These are phyloP conservation scores for Petrolisthes manimaculis DNA, from an alignment of 2,888 invertebrate genomes.

Conservation along the genomic window DNA sequence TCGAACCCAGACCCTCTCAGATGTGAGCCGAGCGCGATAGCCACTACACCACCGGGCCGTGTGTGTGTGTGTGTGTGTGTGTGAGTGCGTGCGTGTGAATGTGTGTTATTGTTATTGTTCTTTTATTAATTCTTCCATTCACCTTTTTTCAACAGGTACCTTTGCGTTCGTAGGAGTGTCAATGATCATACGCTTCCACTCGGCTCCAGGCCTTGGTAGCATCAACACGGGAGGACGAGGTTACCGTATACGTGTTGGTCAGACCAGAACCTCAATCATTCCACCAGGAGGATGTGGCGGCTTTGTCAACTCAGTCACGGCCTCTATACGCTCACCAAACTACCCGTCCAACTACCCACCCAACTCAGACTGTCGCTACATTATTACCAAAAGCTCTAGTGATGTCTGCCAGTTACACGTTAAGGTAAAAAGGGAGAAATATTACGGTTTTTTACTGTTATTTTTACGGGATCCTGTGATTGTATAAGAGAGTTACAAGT, in stretches of 20 bases:
- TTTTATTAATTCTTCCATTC: not conserved
- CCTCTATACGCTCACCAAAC: slow-evolving; percentile 54
- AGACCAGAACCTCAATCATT: slow-evolving; percentile 22
- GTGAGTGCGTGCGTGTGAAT: too few species aligned
- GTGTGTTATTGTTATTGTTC: too few species aligned
- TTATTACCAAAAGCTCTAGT: slow-evolving; percentile 32
- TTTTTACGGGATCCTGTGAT: too few species aligned
- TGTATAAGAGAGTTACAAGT: not conserved
- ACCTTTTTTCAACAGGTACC: slow-evolving; percentile 28
- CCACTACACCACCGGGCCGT: too few species aligned
- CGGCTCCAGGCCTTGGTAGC: slow-evolving; percentile 18
- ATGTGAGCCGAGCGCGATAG: too few species aligned
- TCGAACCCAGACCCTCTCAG: too few species aligned
- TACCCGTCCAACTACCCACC: slow-evolving; percentile 48
- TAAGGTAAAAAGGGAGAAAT: slow-evolving; percentile 35
- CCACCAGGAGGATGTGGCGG: slow-evolving; percentile 38
- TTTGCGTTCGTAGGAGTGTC: slow-evolving; percentile 26
- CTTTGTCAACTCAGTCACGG: slow-evolving; percentile 18
- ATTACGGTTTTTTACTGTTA: too few species aligned
- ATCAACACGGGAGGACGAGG: slow-evolving; percentile 1
- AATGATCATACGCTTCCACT: slow-evolving; percentile 39
- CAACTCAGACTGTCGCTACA: slow-evolving; percentile 43
- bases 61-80: not conserved
- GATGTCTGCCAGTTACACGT: slow-evolving; percentile 61
- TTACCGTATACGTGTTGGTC: slow-evolving; percentile 31